A percentile compares a stretch with the other conserved stretches of the same genome.
phyloP scores from a whole-genome alignment of 2,113 vertebrate species.

The Pygoscelis adeliae region DNA sequence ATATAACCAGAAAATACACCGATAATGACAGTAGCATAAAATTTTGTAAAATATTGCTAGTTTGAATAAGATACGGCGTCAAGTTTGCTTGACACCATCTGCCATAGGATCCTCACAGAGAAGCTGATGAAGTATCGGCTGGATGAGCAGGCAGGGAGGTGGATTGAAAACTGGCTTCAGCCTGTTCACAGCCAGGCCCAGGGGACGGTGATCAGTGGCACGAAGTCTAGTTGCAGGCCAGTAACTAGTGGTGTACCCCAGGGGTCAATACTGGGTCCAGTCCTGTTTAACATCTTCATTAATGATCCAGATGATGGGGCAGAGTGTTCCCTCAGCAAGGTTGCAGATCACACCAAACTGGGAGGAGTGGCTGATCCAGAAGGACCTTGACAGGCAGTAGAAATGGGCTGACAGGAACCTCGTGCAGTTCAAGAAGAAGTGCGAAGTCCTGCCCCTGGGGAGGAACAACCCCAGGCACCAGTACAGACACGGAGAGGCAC shows the following conservation, averaged over 20 bases:
- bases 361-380: background rate
- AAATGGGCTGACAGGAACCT: background rate
- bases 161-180: background rate
- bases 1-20: background rate
- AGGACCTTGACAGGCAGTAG: background rate
- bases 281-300: background rate
- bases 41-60: background rate
- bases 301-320: background rate
- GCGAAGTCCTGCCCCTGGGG: background rate
- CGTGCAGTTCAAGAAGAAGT: background rate
- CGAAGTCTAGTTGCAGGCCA: background rate
- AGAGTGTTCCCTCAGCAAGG: background rate
- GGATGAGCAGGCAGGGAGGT: background rate
- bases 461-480: background rate
- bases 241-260: background rate
- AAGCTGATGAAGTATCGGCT: background rate
- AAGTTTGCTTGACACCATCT: background rate
- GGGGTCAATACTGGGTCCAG: too few species aligned
- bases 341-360: background rate
- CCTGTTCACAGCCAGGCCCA: background rate
- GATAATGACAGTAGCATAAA: background rate
- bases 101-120: background rate
- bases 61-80: background rate
- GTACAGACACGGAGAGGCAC: too few species aligned
- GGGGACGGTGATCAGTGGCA: background rate